phyloP scores from a whole-genome alignment of 1,140 invertebrate genomes.

The Drosophila busckii region DNA sequence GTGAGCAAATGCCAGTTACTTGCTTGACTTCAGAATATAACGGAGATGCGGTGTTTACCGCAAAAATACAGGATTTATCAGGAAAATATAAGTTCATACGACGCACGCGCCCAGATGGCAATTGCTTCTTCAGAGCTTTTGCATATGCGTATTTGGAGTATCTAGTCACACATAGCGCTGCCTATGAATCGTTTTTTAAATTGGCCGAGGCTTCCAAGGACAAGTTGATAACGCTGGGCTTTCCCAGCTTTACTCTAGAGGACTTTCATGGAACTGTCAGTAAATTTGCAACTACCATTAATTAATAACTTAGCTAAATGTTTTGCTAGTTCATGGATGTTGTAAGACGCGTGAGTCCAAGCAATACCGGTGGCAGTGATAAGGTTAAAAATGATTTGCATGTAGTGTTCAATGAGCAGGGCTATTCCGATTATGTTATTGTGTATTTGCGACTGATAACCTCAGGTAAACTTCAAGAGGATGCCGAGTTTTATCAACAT shows the following conservation, averaged over 20 bases:
- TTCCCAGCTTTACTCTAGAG: slow-evolving; percentile 96
- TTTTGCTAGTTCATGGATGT: slow-evolving; percentile 93
- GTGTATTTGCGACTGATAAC: slow-evolving; percentile 95
- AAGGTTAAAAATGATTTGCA: slow-evolving; percentile 84
- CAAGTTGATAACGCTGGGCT: slow-evolving; percentile 90
- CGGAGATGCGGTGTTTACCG: slow-evolving; percentile 89
- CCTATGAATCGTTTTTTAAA: slow-evolving; percentile 90
- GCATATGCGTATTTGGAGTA: slow-evolving; percentile 95
- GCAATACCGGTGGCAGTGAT: slow-evolving; percentile 50
- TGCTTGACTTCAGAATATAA: slow-evolving; percentile 91
- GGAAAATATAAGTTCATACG: slow-evolving; percentile 87
- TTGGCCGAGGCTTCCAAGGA: slow-evolving; percentile 92
- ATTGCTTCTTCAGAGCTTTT: slow-evolving; percentile 97
- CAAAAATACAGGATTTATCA: slow-evolving; percentile 88
- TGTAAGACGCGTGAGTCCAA: slow-evolving; percentile 87
- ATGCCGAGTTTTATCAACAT: slow-evolving; percentile 94
- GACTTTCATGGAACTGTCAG: slow-evolving; percentile 97
- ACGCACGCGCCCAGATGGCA: slow-evolving; percentile 93
- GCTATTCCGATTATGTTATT: slow-evolving; percentile 96
- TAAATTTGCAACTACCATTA: not conserved
- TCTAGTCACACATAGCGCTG: slow-evolving; percentile 88
- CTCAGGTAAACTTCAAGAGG: slow-evolving; percentile 94
- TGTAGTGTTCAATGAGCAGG: slow-evolving; percentile 89
- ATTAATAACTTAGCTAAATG: too few relatives aligned
- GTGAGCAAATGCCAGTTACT: slow-evolving; percentile 85